These are phyloP conservation scores for Drosophila neocordata DNA, from an alignment of 1,140 invertebrate genomes.

Conservation along the genomic window DNA sequence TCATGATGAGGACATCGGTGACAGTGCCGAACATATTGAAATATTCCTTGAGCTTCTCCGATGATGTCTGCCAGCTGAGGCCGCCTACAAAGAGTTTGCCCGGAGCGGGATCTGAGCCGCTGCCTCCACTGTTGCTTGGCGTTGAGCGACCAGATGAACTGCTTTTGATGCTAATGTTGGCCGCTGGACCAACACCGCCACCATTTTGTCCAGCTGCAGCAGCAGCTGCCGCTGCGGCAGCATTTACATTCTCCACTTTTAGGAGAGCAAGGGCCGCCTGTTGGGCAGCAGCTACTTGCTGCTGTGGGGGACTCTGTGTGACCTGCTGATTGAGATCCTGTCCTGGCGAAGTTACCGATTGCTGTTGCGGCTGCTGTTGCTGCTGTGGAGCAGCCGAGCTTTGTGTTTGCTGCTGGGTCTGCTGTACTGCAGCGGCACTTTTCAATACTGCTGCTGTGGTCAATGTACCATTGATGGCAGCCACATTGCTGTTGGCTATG, in stretches of 20 bases:
- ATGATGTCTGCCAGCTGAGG: constrained; percentile 95
- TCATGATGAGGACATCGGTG: constrained; percentile 96
- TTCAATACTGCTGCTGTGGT: constrained; percentile 71
- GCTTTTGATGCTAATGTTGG: constrained; percentile 61
- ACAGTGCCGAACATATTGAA: constrained; percentile 96
- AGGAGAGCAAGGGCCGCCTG: constrained; percentile 72
- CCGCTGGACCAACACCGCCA: constrained; percentile 20
- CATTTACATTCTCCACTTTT: constrained; percentile 64
- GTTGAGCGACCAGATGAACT: constrained; percentile 89
- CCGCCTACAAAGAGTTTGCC: constrained; percentile 96
- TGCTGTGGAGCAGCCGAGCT: constrained; percentile 30
- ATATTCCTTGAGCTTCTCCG: constrained; percentile 94
- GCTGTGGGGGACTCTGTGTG: constrained; percentile 49
- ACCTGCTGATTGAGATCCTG: constrained; percentile 64
- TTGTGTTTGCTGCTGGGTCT: constrained; percentile 55
- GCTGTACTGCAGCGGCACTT: constrained; percentile 64
- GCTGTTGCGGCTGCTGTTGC: constrained; percentile 18
- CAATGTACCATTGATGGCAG: constrained; percentile 76
- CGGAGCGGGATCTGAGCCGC: constrained; percentile 88
- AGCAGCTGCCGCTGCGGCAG: constrained; percentile 30
- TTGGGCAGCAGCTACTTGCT: constrained; percentile 71
- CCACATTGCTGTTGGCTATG: constrained; percentile 82
- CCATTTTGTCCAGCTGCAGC: constrained; percentile 52
- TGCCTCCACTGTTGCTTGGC: constrained; percentile 84
- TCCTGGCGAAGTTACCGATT: constrained; percentile 33